These are phyloP conservation scores for Neoarius graeffei DNA, from an alignment of 2,113 vertebrate species.

Conservation along the genomic window DNA sequence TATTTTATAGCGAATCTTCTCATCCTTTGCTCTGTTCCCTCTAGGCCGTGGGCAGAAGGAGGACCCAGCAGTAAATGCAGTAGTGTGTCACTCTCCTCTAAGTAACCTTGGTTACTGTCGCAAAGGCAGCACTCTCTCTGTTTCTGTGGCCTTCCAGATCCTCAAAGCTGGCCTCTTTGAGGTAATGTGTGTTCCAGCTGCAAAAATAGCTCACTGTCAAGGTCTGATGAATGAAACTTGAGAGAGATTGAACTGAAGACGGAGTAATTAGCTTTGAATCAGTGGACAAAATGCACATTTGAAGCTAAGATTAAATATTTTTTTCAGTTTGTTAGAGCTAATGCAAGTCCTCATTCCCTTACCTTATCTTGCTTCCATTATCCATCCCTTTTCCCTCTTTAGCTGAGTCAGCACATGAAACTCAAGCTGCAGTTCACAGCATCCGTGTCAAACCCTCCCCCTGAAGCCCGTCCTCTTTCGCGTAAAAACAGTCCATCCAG, in stretches of 20 bases:
- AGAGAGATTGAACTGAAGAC: not conserved
- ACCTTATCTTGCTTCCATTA: not conserved
- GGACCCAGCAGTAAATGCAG: constrained; percentile 62
- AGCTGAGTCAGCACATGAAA: constrained; percentile 95
- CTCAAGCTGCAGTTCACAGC: constrained; percentile 94
- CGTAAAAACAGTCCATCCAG: constrained; percentile 88
- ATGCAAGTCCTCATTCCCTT: not conserved
- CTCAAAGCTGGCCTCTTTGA: constrained; percentile 86
- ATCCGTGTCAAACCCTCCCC: constrained; percentile 81
- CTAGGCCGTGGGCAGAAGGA: constrained; percentile 66
- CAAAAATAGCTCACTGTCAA: not conserved
- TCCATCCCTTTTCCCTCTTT: not conserved
- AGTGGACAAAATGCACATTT: not conserved
- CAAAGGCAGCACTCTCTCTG: constrained; percentile 85
- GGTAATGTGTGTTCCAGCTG: constrained; percentile 64
- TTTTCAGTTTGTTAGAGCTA: not conserved
- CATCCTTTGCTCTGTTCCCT: not conserved
- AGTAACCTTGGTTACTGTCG: constrained; percentile 85
- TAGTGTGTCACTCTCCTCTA: constrained; percentile 73
- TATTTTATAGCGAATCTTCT: not conserved
- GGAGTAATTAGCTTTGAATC: not conserved
- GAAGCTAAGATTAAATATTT: not conserved
- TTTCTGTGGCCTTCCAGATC: constrained; percentile 90
- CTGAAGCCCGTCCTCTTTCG: constrained; percentile 83
- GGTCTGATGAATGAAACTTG: not conserved